Evolutionary conservation across 2,113 vertebrate species (phyloP).

Genomic region (Syngnathus floridae): DNA sequence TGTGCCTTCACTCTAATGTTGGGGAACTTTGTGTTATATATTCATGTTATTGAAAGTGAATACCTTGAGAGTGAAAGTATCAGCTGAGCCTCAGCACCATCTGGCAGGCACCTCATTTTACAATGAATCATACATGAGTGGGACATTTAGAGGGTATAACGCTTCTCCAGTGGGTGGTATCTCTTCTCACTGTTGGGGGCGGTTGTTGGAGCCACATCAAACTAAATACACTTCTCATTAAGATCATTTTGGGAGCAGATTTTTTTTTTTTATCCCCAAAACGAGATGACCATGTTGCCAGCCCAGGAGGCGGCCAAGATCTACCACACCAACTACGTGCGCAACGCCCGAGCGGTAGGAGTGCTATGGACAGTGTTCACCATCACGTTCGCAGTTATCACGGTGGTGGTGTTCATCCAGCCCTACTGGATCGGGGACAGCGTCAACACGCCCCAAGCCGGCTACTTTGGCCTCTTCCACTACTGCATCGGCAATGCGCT

Average conservation of each 20-base stretch:
- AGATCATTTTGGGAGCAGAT: background rate
- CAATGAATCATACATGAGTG: conserved; percentile 62
- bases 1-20: background rate
- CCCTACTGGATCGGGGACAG: conserved; percentile 99
- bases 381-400: conserved; percentile 90
- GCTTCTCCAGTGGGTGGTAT: background rate
- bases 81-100: background rate
- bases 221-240: too few relatives aligned
- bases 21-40: background rate
- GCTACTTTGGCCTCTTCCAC: conserved; percentile 95
- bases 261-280: background rate
- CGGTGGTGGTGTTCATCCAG: conserved; percentile 93
- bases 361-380: conserved; percentile 94
- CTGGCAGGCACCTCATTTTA: conserved; percentile 34
- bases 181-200: background rate
- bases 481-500: conserved; percentile 96
- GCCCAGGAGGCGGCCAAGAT: conserved; percentile 91
- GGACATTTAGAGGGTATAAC: background rate
- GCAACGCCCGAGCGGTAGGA: conserved; percentile 87
- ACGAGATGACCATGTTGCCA: conserved; percentile 70
- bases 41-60: background rate
- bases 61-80: conserved; percentile 16
- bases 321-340: conserved; percentile 96
- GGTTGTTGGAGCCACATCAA: background rate
- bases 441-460: conserved; percentile 89